Percentiles rank a stretch among this genome's conserved stretches.
Evolutionary conservation across 2,113 vertebrate genomes (phyloP).

Genomic region (Irena cyanogastra): DNA sequence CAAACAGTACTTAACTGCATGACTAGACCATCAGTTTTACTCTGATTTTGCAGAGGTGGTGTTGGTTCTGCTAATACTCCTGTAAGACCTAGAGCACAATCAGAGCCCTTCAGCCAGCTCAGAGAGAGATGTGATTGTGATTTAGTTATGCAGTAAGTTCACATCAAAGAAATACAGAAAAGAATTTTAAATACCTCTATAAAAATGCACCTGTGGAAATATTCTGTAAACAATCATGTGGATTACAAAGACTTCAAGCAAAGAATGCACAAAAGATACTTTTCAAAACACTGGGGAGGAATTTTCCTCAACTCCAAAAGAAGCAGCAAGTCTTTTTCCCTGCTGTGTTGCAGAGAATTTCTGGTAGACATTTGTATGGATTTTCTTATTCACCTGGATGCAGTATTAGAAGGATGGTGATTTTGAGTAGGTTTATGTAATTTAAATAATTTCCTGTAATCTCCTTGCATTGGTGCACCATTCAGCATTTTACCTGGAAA

Average conservation of each 20-base stretch:
- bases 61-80: neutral
- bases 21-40: neutral
- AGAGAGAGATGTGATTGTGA: neutral
- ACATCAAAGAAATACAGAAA: constrained; percentile 19
- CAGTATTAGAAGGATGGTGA: neutral
- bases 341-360: neutral
- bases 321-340: neutral
- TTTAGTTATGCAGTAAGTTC: neutral
- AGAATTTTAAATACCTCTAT: neutral
- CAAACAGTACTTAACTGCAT: neutral
- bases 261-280: neutral
- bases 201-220: constrained; percentile 8
- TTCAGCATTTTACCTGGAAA: neutral
- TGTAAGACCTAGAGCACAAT: neutral
- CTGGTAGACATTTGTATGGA: neutral
- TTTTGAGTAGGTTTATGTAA: constrained; percentile 13
- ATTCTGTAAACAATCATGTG: neutral
- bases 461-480: constrained; percentile 31
- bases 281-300: neutral
- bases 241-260: neutral
- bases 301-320: neutral
- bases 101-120: neutral
- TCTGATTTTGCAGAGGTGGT: neutral
- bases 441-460: constrained; percentile 14
- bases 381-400: neutral